Base-by-base conservation (phyloP, 1,140 invertebrate genomes). In the Drosophila pectinifera region DNA sequence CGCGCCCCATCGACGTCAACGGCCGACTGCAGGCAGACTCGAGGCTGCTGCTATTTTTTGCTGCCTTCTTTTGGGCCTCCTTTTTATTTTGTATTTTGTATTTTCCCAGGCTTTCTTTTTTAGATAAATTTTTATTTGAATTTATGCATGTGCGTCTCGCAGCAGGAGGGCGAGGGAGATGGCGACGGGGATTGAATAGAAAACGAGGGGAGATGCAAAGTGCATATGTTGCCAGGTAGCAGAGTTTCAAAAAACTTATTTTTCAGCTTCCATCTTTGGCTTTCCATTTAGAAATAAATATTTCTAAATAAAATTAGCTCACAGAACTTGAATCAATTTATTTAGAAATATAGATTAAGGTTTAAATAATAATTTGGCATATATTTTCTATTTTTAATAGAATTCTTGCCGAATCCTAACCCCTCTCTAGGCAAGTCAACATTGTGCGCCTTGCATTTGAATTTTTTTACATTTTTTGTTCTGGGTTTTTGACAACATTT, bases 111-210 rank as follows among this genome's bases (percentile, higher is more conserved):
- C 20, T 51, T 38, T 67, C 64, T 45, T 49, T 55, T 54, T 72
- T 85, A 77, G 78, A 86, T 78, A 85, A 78, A 70, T 74, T 77
- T 85, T 69, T 80, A 80, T 80, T 81, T 85, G 73, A 77, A 80
- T 84, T 85, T 84, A 84, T 85, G 67, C 67, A 73, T 81, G 59
- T 69, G 80, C 75, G 75, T 84, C 57, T 36, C 43, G 14, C 14
- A 7, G 31, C 20, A 10, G 5, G 26, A 41, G 39, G 28, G 43
- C 41, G 41, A 58, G n/a, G n/a, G n/a, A n/a, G n/a, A n/a, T n/a
- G n/a, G n/a, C n/a, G n/a, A n/a, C n/a, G n/a, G 55, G 38, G 61
- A 1, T 10, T n/a, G 36, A 14, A 38, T 38, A n/a, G 18, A 36
- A 34, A 41, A 36, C 43, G 39, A 26, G 20, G 20, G 20, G n/a